Percentiles rank a stretch among this genome's conserved stretches.
phyloP scores from a whole-genome alignment of 2,797 vertebrate genomes.

The Echeneis naucrates region DNA sequence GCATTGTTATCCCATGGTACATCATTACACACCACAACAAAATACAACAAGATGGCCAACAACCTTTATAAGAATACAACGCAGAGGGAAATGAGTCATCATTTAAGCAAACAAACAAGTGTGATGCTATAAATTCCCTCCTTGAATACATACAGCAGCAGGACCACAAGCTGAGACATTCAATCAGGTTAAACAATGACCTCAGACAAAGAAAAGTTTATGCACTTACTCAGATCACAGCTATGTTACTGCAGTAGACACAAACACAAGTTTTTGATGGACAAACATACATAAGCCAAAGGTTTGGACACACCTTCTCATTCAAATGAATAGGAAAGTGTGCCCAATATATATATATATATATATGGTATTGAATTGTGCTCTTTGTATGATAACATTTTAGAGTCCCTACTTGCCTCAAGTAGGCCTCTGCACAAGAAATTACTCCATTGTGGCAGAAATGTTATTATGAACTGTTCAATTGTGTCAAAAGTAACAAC shows the following conservation, averaged over 20 bases:
- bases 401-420: too few relatives aligned
- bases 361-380: too few relatives aligned
- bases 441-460: too few relatives aligned
- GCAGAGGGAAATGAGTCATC: constrained; percentile 63
- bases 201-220: constrained; percentile 64
- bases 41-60: constrained; percentile 55
- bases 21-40: constrained; percentile 46
- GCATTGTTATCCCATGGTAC: constrained; percentile 47
- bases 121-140: constrained; percentile 56
- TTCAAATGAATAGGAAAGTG: too few relatives aligned
- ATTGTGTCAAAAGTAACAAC: too few relatives aligned
- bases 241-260: constrained; percentile 60
- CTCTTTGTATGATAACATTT: too few relatives aligned
- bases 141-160: constrained; percentile 68
- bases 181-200: constrained; percentile 54
- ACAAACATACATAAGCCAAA: too few relatives aligned
- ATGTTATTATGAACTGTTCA: too few relatives aligned
- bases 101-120: constrained; percentile 74
- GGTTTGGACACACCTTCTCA: too few relatives aligned
- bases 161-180: constrained; percentile 52
- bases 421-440: too few relatives aligned
- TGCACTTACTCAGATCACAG: constrained; percentile 61
- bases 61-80: constrained; percentile 43
- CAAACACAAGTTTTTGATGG: constrained; percentile 59
- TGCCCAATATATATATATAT: too few relatives aligned